A percentile compares a stretch with the other conserved stretches of the same genome.
These are phyloP conservation scores for Drosophila navojoa DNA, from an alignment of 1,140 invertebrate genomes.

Conservation along the genomic window DNA sequence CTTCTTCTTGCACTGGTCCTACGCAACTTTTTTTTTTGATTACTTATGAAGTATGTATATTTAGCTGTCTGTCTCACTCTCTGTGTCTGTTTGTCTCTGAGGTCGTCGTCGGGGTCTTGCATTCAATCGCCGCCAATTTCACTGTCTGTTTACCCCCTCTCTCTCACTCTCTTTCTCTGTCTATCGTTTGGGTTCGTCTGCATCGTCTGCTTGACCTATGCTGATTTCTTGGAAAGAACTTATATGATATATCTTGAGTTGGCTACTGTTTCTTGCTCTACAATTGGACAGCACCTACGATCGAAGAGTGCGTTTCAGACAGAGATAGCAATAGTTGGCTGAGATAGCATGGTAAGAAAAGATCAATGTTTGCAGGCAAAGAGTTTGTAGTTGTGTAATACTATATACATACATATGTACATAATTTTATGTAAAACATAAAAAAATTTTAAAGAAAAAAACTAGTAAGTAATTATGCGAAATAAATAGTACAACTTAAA, in stretches of 20 bases:
- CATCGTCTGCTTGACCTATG: slow-evolving; percentile 72
- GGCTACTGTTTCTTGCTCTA: not conserved
- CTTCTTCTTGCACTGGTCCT: slow-evolving; percentile 51
- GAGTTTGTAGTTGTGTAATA: too few relatives aligned
- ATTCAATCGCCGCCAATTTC: slow-evolving; percentile 62
- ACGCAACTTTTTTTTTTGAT: slow-evolving; percentile 68
- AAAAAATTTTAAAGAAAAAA: too few relatives aligned
- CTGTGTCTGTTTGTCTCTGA: slow-evolving; percentile 9
- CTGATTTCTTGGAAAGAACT: slow-evolving; percentile 76
- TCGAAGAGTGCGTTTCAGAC: not conserved
- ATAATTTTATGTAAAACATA: too few relatives aligned
- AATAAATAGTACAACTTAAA: too few relatives aligned
- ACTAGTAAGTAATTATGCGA: too few relatives aligned
- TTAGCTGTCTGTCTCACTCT: slow-evolving; percentile 61
- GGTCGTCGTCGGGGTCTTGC: slow-evolving; percentile 72
- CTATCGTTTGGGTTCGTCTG: not conserved
- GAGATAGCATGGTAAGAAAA: too few relatives aligned
- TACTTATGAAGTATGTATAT: slow-evolving; percentile 64
- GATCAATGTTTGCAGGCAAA: too few relatives aligned
- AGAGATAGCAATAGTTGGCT: not conserved
- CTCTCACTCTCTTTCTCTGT: not conserved
- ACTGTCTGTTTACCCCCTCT: not conserved
- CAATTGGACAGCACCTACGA: slow-evolving; percentile 1
- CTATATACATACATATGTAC: too few relatives aligned
- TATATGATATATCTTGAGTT: slow-evolving; percentile 64